Evolutionary conservation across 2,797 vertebrate genomes (phyloP).

Genomic region (Pristis pectinata): DNA sequence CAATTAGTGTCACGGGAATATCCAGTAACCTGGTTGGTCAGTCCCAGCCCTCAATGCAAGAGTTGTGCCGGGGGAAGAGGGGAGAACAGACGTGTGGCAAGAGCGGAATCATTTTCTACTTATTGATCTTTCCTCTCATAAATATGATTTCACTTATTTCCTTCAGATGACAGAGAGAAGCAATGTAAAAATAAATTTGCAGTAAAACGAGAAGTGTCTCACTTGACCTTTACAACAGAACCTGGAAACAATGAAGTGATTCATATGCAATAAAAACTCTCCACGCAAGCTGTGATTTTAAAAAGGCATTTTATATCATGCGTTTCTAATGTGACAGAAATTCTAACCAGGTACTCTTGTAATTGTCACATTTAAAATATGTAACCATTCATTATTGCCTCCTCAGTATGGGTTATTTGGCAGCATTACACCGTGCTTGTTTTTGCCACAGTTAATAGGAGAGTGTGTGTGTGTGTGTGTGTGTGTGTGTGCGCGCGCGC

Average conservation of each 20-base stretch:
- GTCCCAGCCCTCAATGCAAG: no score
- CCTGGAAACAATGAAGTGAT: slow-evolving; percentile 24
- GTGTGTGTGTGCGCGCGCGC: no score
- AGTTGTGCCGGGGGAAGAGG: neutral
- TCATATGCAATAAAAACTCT: neutral
- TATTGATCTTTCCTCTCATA: neutral
- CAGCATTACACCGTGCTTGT: neutral
- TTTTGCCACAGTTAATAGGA: neutral
- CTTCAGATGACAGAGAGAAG: neutral
- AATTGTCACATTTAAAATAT: slow-evolving; percentile 28
- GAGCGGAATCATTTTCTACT: neutral
- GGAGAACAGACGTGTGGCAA: neutral
- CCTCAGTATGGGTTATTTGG: slow-evolving; percentile 27
- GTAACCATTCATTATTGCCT: slow-evolving; percentile 31
- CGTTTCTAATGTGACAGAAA: neutral
- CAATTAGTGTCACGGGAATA: neutral
- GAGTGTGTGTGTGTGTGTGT: neutral
- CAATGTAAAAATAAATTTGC: slow-evolving; percentile 28
- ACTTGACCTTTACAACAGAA: slow-evolving; percentile 25
- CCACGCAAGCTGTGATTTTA: slow-evolving; percentile 30
- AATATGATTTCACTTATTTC: neutral
- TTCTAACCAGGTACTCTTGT: slow-evolving; percentile 20
- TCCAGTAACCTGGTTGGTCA: neutral
- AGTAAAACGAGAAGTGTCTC: neutral
- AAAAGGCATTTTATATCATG: neutral